These are phyloP conservation scores for Momotus momota DNA, from an alignment of 2,797 vertebrate species.

Conservation along the genomic window DNA sequence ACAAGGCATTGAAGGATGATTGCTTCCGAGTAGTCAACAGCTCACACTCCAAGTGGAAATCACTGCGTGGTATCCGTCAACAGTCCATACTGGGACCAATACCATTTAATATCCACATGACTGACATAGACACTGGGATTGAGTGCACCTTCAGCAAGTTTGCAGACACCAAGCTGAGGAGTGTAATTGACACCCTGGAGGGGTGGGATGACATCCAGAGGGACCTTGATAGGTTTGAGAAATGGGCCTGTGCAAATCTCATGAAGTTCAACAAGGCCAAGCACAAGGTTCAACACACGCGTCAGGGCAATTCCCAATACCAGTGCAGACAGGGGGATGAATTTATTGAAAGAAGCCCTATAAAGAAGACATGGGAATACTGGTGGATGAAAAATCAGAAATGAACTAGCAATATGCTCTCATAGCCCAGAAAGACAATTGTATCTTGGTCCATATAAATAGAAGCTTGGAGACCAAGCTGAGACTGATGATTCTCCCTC, in stretches of 20 bases:
- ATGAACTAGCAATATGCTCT: not conserved
- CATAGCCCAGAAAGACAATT: not conserved
- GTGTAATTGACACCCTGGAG: not conserved
- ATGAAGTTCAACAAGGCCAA: not conserved
- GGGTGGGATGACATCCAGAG: not conserved
- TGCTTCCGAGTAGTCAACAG: not conserved
- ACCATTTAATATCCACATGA: not conserved
- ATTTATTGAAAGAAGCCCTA: not conserved
- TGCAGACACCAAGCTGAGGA: not conserved
- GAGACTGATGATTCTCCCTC: not conserved
- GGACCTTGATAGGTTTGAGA: not conserved
- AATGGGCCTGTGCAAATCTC: fast-evolving
- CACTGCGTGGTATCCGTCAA: not conserved
- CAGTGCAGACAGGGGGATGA: not conserved
- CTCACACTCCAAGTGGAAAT: not conserved
- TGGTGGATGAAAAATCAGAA: not conserved
- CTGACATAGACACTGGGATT: not conserved
- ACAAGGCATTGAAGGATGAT: not conserved
- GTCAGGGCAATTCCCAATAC: not conserved
- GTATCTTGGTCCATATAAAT: not conserved
- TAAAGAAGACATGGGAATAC: not conserved
- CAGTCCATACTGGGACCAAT: not conserved
- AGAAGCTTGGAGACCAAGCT: fast-evolving
- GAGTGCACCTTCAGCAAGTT: not conserved
- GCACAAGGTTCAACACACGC: not conserved